Evolutionary conservation across 2,797 vertebrate species (phyloP).

Genomic region (Selene dorsalis): DNA sequence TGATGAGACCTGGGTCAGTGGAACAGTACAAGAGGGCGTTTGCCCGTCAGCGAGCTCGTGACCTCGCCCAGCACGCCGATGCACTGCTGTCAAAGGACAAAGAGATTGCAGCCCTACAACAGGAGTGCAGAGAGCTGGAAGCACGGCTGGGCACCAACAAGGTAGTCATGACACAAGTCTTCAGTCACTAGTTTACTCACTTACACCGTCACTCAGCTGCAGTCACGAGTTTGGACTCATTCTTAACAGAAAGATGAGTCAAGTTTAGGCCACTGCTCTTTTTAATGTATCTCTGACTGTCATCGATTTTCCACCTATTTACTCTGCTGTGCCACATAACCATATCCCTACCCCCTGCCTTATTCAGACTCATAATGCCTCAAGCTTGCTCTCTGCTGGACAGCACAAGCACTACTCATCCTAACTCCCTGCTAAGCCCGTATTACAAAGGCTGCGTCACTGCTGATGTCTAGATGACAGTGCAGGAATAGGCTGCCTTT

Average conservation of each 20-base stretch:
- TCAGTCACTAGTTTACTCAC: neutral
- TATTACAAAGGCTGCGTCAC: conserved; percentile 69
- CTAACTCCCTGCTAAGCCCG: conserved; percentile 51
- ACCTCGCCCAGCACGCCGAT: conserved; percentile 95
- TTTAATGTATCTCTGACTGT: neutral
- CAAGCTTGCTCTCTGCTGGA: conserved; percentile 78
- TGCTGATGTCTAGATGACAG: conserved; percentile 71
- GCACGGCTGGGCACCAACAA: conserved; percentile 86
- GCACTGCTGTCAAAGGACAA: conserved; percentile 94
- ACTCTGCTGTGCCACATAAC: neutral
- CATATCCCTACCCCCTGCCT: neutral
- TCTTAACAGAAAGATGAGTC: neutral
- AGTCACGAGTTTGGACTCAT: neutral
- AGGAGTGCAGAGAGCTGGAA: conserved; percentile 90
- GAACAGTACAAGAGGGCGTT: conserved; percentile 94
- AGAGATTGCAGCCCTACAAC: conserved; percentile 92
- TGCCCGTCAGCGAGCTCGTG: conserved; percentile 91
- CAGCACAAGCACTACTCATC: conserved; percentile 53
- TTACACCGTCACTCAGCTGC: neutral
- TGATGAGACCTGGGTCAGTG: conserved; percentile 86
- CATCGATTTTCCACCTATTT: neutral
- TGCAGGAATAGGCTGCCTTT: conserved; percentile 69
- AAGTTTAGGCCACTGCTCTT: neutral
- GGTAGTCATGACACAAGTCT: conserved; percentile 79
- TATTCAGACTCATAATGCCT: conserved; percentile 25